Evolutionary conservation across 2,888 invertebrate species (phyloP).

Genomic region (Escarpia spicata): DNA sequence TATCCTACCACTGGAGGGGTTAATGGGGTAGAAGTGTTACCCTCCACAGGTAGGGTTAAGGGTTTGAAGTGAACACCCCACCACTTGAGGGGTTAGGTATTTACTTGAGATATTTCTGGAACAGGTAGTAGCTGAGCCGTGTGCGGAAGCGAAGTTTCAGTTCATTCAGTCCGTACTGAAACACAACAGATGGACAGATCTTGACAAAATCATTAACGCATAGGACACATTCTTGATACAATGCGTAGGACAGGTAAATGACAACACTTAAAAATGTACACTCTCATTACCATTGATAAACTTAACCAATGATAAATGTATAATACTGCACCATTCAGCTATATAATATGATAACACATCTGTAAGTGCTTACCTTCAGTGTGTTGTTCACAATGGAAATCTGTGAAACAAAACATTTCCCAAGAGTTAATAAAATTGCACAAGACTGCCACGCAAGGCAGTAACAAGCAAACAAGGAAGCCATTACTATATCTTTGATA

Average conservation of each 20-base stretch:
- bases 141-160: slow-evolving; percentile 89
- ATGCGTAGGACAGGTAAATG: not conserved
- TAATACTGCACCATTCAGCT: no score
- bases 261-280: no score
- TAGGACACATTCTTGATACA: not conserved
- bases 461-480: slow-evolving; percentile 17
- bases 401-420: slow-evolving; percentile 66
- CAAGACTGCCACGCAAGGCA: no score
- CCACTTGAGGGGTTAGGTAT: slow-evolving; percentile 55
- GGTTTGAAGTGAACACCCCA: not conserved
- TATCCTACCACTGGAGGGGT: no score
- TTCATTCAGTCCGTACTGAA: slow-evolving; percentile 91
- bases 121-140: slow-evolving; percentile 85
- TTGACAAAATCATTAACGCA: not conserved
- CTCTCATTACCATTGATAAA: not conserved
- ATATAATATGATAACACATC: no score
- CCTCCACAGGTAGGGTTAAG: no score
- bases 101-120: slow-evolving; percentile 92
- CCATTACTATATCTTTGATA: not conserved
- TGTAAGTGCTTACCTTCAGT: slow-evolving; percentile 73
- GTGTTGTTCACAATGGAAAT: slow-evolving; percentile 93
- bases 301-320: not conserved
- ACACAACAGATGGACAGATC: slow-evolving; percentile 43
- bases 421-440: no score
- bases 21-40: no score